Base-by-base conservation (phyloP, 64 coral and sea anemone genomes). In the Actinia tenebrosa region DNA sequence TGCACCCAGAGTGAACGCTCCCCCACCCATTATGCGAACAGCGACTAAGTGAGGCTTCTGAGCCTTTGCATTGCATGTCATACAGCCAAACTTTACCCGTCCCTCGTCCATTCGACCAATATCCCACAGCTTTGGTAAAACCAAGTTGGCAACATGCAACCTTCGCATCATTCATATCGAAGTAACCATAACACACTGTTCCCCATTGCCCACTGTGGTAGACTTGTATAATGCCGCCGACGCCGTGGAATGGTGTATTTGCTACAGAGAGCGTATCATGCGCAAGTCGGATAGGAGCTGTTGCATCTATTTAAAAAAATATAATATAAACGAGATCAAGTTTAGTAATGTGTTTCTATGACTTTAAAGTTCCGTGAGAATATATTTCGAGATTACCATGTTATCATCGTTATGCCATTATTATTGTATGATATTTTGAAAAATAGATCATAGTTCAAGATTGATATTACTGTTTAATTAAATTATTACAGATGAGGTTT, bases 191-290 rank as follows among this genome's bases (percentile, higher is more conserved):
- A 79, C 77, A 79, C 45, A 79, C 45, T 79, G 77, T 79, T 79
- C 77, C 77, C 77, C 77, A 79, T 42, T 79, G 77, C 45, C 77
- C 77, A 47, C 45, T 79, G 77, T 79, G 45, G 45, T 14, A 6
- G 17, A 79, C 45, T 47, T 79, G 77, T 79, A 79, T 44, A 79
- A 79, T 79, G 77, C 77, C 77, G 4, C 63, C 63, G 63, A 1
- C 5, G 10, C 63, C 63, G 20, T 14, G 0, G 20, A 66, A 66
- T 66, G 63, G 63, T 66, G 63, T 14, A 66, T 66, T 23, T 10
- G 63, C n/a, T 23, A 20, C 20, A 66, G n/a, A 4, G 8, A 66
- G 16, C 63, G 63, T 66, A 23, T 66, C 63, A 66, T 23, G 63
- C 2, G 8, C 63, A 25, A 66, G 63, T 23, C 63, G 63, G n/a